Percentiles rank a stretch among this genome's conserved stretches.
Conservation (phyloP, 2,888 invertebrate species). For the Choreutis nemorana region DNA sequence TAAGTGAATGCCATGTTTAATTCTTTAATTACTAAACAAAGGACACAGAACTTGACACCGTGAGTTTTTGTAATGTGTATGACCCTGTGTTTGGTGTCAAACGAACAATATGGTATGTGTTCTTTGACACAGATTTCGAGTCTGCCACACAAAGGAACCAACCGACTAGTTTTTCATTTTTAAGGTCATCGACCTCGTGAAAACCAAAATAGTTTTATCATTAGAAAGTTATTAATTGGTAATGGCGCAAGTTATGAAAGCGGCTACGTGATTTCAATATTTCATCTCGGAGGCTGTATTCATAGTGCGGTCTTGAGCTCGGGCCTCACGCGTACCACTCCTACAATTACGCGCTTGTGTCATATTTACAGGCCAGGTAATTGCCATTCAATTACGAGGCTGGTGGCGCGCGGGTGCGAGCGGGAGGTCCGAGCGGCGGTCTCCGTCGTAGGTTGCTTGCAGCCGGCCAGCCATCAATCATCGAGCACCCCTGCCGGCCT, state of each 20-base stretch:
- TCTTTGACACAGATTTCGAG: too few species aligned
- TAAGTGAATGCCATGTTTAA: too few species aligned
- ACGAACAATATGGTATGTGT: too few species aligned
- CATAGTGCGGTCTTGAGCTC: slow-evolving; percentile 45
- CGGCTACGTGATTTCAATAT: slow-evolving; percentile 45
- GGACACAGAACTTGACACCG: too few species aligned
- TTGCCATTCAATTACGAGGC: slow-evolving; percentile 65
- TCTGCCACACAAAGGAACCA: too few species aligned
- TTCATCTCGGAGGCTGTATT: slow-evolving; percentile 47
- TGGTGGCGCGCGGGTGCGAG: slow-evolving; percentile 41
- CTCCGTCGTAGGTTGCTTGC: slow-evolving; percentile 32
- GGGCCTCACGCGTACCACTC: slow-evolving; percentile 53
- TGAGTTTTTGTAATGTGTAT: too few species aligned
- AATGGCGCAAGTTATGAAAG: slow-evolving; percentile 20
- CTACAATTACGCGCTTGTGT: slow-evolving; percentile 66
- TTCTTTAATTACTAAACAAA: too few species aligned
- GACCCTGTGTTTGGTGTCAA: background rate
- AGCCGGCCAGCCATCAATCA: slow-evolving; percentile 61
- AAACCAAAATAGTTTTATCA: too few species aligned
- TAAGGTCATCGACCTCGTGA: too few species aligned
- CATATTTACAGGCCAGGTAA: slow-evolving; percentile 68
- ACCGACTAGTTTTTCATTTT: too few species aligned
- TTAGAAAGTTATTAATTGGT: too few species aligned
- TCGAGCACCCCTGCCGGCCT: slow-evolving; percentile 56
- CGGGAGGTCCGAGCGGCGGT: slow-evolving; percentile 23